Base-by-base conservation (phyloP, 2,888 invertebrate genomes). In the Caenorhabditis sp. region DNA sequence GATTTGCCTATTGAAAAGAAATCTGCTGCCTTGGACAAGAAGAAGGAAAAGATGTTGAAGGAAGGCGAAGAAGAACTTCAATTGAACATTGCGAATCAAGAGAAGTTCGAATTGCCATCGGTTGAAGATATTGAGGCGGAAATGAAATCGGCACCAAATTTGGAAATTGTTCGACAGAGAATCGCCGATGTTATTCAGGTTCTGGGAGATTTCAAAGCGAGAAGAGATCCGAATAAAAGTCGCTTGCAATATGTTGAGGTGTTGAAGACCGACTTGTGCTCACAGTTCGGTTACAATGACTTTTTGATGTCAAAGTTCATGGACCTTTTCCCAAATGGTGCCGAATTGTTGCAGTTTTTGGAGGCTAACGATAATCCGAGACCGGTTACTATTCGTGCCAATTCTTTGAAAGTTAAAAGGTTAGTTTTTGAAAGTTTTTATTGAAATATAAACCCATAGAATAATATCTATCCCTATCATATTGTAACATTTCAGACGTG, bases 281-380 rank as follows among this genome's bases (percentile, higher is more conserved):
- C 91, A 27, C 97, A 96, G 89, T 99, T 97, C 90, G 94, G 94
- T 87, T 99, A 99, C 88, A 99, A 99, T 90, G 93, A 93, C 66
- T 99, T 93, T 88, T 90, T 99, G 20, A 96, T 99, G 93, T 92
- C 92, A 82, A 92, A 93, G 86, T 90, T 99, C 1, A 93, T 96
- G 92, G 92, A 95, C 85, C 91, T 96, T 85, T 95, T 97, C 87
- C 92, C 94, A 10, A 83, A 79, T 54, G 83, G 83, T 17, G 70
- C 72, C 36, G 86, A 85, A 89, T 90, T 97, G 20, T 90, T 95
- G 78, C 95, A 97, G 88, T 96, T 95, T 89, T 90, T 99, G 64
- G 99, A 99, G 90, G 93, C 97, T 0, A 96, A 95, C 88, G 97
- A 99, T 91, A 92, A 93, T 8, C 93, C 94, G 68, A 91, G 99